These are phyloP conservation scores for Nibea albiflora DNA, from an alignment of 2,113 vertebrate species.

Conservation along the genomic window DNA sequence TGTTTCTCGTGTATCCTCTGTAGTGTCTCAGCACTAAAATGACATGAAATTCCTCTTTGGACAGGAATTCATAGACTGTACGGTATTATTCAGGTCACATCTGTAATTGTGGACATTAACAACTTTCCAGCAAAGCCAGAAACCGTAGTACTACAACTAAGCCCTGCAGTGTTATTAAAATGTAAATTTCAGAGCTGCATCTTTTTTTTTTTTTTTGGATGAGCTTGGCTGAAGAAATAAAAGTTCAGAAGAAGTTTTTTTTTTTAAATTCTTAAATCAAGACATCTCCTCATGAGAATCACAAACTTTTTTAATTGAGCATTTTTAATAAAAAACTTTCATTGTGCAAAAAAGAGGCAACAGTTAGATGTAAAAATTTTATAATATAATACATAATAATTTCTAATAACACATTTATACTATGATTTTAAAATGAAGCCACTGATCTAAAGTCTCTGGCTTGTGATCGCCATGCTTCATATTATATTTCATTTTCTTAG, in stretches of 20 bases:
- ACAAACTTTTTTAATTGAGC: neutral
- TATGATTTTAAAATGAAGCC: neutral
- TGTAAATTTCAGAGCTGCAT: conserved; percentile 47
- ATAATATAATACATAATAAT: too few species aligned
- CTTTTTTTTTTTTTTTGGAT: neutral
- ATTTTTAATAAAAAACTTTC: neutral
- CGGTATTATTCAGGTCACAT: neutral
- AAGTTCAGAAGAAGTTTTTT: neutral
- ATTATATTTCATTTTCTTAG: neutral
- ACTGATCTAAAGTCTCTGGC: neutral
- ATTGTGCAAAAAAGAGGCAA: neutral
- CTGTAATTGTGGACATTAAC: conserved; percentile 30
- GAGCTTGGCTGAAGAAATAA: neutral
- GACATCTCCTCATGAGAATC: neutral
- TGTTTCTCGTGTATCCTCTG: neutral
- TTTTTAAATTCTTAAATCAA: neutral
- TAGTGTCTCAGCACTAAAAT: neutral
- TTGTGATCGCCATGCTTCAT: neutral
- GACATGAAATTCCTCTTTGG: conserved; percentile 26
- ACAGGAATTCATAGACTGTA: neutral
- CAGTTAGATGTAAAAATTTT: neutral
- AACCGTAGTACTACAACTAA: conserved; percentile 31
- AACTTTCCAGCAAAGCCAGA: conserved; percentile 15
- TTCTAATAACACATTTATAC: too few species aligned
- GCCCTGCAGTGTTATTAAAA: conserved; percentile 53